Evolutionary conservation across 2,113 vertebrate genomes (phyloP).

Genomic region (Psophia crepitans): DNA sequence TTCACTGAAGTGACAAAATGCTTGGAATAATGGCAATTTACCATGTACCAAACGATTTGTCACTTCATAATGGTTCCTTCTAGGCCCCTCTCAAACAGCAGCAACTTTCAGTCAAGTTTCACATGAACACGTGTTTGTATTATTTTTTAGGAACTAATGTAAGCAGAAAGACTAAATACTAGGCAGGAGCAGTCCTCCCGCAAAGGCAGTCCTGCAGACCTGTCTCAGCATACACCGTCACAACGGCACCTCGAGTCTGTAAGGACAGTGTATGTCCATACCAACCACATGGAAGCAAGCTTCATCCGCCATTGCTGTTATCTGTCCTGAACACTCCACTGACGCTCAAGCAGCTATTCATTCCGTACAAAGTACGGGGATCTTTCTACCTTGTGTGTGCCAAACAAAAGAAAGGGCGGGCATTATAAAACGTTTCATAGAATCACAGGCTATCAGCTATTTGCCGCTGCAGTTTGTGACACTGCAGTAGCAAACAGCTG

Average conservation of each 20-base stretch:
- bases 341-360: neutral
- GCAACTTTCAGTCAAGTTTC: neutral
- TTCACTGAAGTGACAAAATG: neutral
- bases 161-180: neutral
- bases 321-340: neutral
- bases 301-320: neutral
- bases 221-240: neutral
- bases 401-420: neutral
- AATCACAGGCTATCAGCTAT: no score
- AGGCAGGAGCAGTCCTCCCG: fast-evolving
- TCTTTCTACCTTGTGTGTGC: neutral
- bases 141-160: neutral
- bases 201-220: neutral
- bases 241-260: neutral
- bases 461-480: no score
- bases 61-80: neutral
- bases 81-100: neutral
- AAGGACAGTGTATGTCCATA: neutral
- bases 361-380: neutral
- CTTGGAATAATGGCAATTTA: neutral
- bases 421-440: neutral
- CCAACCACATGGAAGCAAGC: neutral
- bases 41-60: neutral
- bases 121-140: neutral
- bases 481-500: neutral